Evolutionary conservation across 37 sponge, comb jelly and placozoan genomes (phyloP).

Genomic region (Bolinopsis microptera): DNA sequence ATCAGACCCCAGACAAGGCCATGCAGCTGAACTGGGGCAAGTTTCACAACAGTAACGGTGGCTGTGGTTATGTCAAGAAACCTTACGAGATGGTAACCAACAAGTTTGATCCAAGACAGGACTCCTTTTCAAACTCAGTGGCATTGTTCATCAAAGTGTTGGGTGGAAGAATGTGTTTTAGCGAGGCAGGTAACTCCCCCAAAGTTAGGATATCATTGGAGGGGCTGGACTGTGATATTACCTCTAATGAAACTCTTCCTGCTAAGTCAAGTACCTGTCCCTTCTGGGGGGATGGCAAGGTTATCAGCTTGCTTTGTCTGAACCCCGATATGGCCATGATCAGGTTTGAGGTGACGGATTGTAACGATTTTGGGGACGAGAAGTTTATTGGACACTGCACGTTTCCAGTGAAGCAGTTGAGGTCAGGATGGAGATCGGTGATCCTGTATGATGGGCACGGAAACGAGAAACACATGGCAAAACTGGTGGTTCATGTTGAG

Average conservation of each 20-base stretch:
- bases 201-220: constrained; percentile 33
- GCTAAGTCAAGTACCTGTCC: constrained; percentile 30
- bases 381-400: constrained; percentile 92
- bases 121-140: constrained; percentile 37
- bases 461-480: constrained; percentile 17
- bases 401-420: constrained; percentile 78
- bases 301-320: constrained; percentile 53
- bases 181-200: constrained; percentile 54
- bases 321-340: constrained; percentile 91
- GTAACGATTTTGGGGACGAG: constrained; percentile 95
- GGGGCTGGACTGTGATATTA: constrained; percentile 21
- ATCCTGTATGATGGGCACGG: constrained; percentile 35
- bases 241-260: constrained; percentile 10
- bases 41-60: constrained; percentile 85
- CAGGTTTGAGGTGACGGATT: constrained; percentile 85
- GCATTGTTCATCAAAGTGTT: constrained; percentile 25
- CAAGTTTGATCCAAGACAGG: constrained; percentile 79
- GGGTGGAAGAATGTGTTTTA: constrained; percentile 52
- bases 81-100: constrained; percentile 85
- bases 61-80: constrained; percentile 93
- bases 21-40: constrained; percentile 98
- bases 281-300: constrained; percentile 18
- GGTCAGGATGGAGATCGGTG: constrained; percentile 61
- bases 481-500: constrained; percentile 44
- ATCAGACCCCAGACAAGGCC: constrained; percentile 92